Percentiles rank a stretch among this genome's conserved stretches.
These are phyloP conservation scores for Pangasius macronema DNA, from an alignment of 2,797 vertebrate species.

Conservation along the genomic window DNA sequence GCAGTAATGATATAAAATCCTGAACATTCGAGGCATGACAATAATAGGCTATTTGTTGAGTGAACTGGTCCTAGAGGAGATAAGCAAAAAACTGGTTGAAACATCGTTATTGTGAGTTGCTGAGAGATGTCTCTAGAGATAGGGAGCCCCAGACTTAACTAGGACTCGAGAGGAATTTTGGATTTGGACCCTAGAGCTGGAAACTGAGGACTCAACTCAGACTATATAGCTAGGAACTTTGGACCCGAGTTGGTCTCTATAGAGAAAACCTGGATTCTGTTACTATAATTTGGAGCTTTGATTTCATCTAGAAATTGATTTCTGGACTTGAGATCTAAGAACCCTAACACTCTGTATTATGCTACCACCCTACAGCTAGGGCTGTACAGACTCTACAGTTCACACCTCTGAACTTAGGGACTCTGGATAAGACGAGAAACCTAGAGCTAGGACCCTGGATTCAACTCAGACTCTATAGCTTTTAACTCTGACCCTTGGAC, in stretches of 20 bases:
- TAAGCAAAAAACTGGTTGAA: not conserved
- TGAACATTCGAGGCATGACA: no score
- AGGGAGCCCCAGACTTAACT: not conserved
- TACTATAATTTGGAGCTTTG: not conserved
- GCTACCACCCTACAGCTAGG: not conserved
- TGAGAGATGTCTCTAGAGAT: not conserved
- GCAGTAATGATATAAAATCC: not conserved
- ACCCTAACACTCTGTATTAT: not conserved
- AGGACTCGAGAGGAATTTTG: not conserved
- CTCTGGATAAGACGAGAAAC: not conserved
- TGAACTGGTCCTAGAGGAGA: not conserved
- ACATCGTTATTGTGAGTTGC: not conserved
- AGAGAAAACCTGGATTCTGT: not conserved
- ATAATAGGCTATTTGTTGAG: not conserved
- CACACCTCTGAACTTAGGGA: not conserved
- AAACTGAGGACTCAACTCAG: not conserved
- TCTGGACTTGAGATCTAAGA: not conserved
- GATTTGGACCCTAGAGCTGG: not conserved
- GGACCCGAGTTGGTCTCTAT: not conserved
- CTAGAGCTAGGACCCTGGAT: not conserved
- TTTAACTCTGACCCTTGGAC: not conserved
- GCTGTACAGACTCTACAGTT: not conserved
- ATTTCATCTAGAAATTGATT: not conserved
- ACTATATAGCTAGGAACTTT: not conserved
- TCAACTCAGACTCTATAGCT: not conserved